Evolutionary conservation across 2,888 invertebrate species (phyloP).

Genomic region (Parnassius mnemosyne): DNA sequence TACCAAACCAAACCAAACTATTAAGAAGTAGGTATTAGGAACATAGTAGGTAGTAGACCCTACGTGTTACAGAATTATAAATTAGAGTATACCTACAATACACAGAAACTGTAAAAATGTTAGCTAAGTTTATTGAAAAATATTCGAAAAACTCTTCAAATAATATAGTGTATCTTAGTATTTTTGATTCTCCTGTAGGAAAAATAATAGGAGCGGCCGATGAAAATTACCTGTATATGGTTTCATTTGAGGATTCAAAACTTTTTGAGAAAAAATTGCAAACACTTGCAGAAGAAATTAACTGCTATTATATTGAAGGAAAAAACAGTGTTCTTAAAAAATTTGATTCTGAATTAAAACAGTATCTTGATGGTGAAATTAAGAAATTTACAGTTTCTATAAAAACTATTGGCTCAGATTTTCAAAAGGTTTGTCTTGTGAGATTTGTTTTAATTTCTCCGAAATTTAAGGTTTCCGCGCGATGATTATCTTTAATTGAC

Average conservation of each 20-base stretch:
- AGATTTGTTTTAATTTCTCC: background rate
- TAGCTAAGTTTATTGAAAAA: slow-evolving; percentile 34
- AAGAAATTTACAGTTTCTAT: slow-evolving; percentile 58
- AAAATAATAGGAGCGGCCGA: slow-evolving; percentile 56
- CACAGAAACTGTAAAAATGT: slow-evolving; percentile 29
- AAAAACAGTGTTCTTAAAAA: slow-evolving; percentile 47
- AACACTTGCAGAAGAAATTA: slow-evolving; percentile 40
- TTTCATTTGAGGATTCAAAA: slow-evolving; percentile 60
- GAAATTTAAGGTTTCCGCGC: background rate
- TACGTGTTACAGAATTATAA: no score
- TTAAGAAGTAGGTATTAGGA: no score
- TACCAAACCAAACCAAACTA: no score
- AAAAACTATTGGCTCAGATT: slow-evolving; percentile 63
- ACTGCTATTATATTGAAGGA: slow-evolving; percentile 46
- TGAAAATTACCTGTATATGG: slow-evolving; percentile 52
- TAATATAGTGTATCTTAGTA: slow-evolving; percentile 38
- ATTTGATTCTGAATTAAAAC: slow-evolving; percentile 48
- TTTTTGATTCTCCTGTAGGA: slow-evolving; percentile 55
- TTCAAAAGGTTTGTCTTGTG: slow-evolving; percentile 57
- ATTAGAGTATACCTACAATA: no score
- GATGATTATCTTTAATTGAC: background rate
- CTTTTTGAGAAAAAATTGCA: slow-evolving; percentile 52
- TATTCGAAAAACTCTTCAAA: slow-evolving; percentile 34
- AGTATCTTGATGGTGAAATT: slow-evolving; percentile 56
- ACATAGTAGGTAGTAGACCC: no score